Conservation (phyloP, 2,113 vertebrate genomes). For the Gallinago media region DNA sequence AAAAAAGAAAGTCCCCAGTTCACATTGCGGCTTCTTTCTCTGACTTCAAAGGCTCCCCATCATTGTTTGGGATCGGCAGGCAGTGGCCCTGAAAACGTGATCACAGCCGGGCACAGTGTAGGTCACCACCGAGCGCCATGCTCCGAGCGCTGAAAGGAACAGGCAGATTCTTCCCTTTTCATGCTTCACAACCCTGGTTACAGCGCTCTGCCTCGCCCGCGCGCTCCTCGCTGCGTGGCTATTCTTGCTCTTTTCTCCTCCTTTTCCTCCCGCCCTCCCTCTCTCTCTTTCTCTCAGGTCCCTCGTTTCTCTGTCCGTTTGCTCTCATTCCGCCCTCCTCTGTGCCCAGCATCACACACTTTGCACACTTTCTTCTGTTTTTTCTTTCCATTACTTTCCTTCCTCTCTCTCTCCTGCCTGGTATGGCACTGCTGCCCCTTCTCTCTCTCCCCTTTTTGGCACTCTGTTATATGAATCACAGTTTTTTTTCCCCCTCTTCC, state of each 20-base stretch:
- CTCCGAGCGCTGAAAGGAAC: conserved; percentile 80
- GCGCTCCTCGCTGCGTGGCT: conserved; percentile 35
- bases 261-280: not conserved
- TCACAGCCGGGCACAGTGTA: conserved; percentile 95
- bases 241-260: conserved; percentile 61
- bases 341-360: not conserved
- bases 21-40: conserved; percentile 85
- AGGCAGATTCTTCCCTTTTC: conserved; percentile 86
- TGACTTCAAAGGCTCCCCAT: conserved; percentile 93
- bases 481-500: not conserved
- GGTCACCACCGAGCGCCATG: conserved; percentile 91
- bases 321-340: not conserved
- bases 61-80: conserved; percentile 92
- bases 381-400: not conserved
- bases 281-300: not conserved
- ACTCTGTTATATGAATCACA: not conserved
- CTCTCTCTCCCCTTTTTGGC: not conserved
- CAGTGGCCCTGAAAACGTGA: conserved; percentile 93
- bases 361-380: not conserved
- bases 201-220: conserved; percentile 64
- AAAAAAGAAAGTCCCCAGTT: conserved; percentile 43
- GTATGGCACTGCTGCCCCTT: not conserved
- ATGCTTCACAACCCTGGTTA: conserved; percentile 87
- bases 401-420: not conserved
- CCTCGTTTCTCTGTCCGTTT: not conserved